Conservation (phyloP, 2,888 invertebrate species). For the Nomada ruficornis region DNA sequence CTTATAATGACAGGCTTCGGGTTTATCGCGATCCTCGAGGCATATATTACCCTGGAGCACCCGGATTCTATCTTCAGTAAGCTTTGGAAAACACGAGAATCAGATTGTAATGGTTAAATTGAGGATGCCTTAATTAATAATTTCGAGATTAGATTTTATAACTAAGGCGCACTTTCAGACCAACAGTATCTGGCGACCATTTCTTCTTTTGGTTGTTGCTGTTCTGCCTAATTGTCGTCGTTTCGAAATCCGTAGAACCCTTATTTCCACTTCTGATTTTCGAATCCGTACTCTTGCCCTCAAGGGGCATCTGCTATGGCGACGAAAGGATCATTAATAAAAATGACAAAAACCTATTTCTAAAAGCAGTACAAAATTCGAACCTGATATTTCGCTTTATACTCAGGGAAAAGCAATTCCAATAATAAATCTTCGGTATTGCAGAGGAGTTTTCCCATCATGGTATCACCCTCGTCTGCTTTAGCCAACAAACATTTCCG, state of each 20-base stretch:
- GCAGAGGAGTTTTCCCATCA: conserved; percentile 72
- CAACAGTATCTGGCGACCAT: conserved; percentile 55
- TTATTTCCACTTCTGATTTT: conserved; percentile 9
- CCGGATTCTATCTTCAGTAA: conserved; percentile 61
- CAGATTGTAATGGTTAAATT: background rate
- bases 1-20: conserved; percentile 74
- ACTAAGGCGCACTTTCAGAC: conserved; percentile 69
- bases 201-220: conserved; percentile 22
- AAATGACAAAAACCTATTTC: background rate
- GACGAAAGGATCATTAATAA: background rate
- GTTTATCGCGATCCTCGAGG: conserved; percentile 65
- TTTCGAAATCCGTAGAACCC: conserved; percentile 7
- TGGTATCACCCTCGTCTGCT: conserved; percentile 61
- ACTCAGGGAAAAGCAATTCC: conserved; percentile 76
- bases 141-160: background rate
- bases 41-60: conserved; percentile 73
- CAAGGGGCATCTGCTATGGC: background rate
- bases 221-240: conserved; percentile 40
- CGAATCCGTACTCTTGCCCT: conserved; percentile 18
- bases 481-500: conserved; percentile 65
- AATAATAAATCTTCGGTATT: conserved; percentile 77
- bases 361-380: background rate
- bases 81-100: conserved; percentile 49
- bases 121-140: background rate
- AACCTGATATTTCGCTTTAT: conserved; percentile 56